Evolutionary conservation across 2,113 vertebrate genomes (phyloP).

Genomic region (Crotophaga sulcirostris): DNA sequence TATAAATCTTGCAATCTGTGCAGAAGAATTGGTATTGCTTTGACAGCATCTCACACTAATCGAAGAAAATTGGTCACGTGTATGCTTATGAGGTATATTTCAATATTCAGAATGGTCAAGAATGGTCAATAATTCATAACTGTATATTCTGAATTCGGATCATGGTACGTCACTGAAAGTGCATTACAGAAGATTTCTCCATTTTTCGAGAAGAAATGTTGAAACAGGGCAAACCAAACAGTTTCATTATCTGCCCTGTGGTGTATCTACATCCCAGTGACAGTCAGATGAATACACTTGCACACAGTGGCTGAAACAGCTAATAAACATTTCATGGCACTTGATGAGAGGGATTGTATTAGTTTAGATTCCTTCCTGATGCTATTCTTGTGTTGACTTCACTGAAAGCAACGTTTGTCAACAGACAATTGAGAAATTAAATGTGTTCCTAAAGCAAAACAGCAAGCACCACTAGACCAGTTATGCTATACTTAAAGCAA

Average conservation of each 20-base stretch:
- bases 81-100: background rate
- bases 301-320: background rate
- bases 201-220: background rate
- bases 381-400: background rate
- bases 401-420: background rate
- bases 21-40: background rate
- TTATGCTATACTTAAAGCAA: background rate
- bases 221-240: background rate
- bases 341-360: background rate
- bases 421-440: background rate
- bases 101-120: background rate
- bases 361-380: conserved; percentile 2
- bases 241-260: background rate
- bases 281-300: background rate
- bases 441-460: background rate
- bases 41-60: background rate
- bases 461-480: background rate
- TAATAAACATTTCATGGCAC: background rate
- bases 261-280: background rate
- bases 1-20: background rate
- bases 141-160: background rate
- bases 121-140: background rate
- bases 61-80: background rate
- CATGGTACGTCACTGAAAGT: background rate
- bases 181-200: background rate